Evolutionary conservation across 2,113 vertebrate genomes (phyloP).

Genomic region (Sceloporus tristichus): DNA sequence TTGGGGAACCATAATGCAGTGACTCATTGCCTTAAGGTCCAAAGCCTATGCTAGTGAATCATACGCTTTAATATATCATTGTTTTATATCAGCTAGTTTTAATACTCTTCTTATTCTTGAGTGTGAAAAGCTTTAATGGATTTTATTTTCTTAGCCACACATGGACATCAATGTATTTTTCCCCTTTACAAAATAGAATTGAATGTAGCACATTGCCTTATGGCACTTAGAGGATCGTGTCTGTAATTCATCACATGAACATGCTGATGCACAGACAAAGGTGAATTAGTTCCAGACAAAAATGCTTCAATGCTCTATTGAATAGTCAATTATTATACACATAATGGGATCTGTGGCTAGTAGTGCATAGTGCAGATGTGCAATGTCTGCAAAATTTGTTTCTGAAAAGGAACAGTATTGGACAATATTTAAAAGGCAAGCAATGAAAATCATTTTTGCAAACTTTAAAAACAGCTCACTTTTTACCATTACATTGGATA

Average conservation of each 20-base stretch:
- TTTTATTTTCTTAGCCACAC: constrained; percentile 62
- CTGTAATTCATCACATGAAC: constrained; percentile 74
- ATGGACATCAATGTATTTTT: constrained; percentile 69
- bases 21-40: constrained; percentile 59
- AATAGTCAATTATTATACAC: constrained; percentile 83
- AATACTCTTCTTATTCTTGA: not conserved
- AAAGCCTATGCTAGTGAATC: constrained; percentile 59
- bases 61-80: constrained; percentile 70
- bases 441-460: constrained; percentile 48
- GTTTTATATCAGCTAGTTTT: constrained; percentile 57
- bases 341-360: constrained; percentile 74
- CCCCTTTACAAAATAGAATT: constrained; percentile 44
- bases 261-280: constrained; percentile 74
- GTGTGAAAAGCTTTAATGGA: not conserved
- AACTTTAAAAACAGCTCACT: constrained; percentile 57
- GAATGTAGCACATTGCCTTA: constrained; percentile 55
- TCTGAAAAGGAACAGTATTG: constrained; percentile 50
- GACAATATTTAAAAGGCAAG: constrained; percentile 54
- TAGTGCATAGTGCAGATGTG: constrained; percentile 70
- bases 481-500: constrained; percentile 7
- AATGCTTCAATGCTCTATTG: constrained; percentile 77
- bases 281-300: constrained; percentile 82
- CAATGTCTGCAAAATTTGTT: constrained; percentile 60
- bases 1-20: constrained; percentile 54
- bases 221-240: constrained; percentile 45